phyloP scores from a whole-genome alignment of 2,797 vertebrate species.

The Ispidina picta region DNA sequence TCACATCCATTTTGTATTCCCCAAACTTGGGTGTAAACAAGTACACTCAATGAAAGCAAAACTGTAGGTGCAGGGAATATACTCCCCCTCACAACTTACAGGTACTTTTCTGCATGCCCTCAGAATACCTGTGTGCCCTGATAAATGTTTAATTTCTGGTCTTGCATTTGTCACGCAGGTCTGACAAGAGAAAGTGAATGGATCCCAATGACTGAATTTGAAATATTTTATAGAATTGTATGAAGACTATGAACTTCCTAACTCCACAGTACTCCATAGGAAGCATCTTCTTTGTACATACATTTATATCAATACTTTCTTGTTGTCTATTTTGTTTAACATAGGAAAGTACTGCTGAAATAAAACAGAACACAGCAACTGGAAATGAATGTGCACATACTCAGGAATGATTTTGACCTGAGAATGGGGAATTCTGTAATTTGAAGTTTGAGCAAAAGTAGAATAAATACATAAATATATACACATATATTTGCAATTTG shows the following conservation, averaged over 20 bases:
- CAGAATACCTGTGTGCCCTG: background rate
- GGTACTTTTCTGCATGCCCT: background rate
- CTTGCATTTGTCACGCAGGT: constrained; percentile 55
- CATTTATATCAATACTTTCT: constrained; percentile 66
- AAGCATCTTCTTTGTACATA: constrained; percentile 73
- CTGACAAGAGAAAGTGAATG: constrained; percentile 7
- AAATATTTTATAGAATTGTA: constrained; percentile 81
- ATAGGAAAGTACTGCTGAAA: constrained; percentile 41
- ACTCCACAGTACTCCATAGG: constrained; percentile 22
- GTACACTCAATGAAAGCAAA: background rate
- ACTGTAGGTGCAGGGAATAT: background rate
- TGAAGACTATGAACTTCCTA: constrained; percentile 66
- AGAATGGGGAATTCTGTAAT: background rate
- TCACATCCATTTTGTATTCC: background rate
- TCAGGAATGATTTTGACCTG: background rate
- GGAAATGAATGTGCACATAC: background rate
- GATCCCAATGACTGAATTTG: constrained; percentile 47
- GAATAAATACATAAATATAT: background rate
- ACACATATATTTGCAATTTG: background rate
- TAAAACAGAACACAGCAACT: constrained; percentile 2
- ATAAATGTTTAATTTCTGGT: constrained; percentile 22
- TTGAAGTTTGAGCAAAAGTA: background rate
- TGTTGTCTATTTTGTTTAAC: constrained; percentile 48
- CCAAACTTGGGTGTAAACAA: background rate
- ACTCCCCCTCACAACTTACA: background rate